Conservation (phyloP, 1,140 invertebrate genomes). For the Batillaria attramentaria region DNA sequence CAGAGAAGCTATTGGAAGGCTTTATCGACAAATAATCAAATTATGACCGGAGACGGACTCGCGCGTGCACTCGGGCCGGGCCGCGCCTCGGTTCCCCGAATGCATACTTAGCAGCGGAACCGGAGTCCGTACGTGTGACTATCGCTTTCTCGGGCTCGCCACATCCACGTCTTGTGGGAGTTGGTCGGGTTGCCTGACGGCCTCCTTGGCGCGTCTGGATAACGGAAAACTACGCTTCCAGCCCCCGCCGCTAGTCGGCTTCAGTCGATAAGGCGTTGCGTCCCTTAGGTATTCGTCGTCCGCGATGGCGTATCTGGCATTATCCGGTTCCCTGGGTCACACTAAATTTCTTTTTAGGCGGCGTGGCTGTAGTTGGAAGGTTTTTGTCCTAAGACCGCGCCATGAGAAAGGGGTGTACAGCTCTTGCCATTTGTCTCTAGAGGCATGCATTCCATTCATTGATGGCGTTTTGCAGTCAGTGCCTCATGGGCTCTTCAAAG, state of each 20-base stretch:
- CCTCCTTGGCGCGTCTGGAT: slow-evolving; percentile 29
- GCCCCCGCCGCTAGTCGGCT: slow-evolving; percentile 12
- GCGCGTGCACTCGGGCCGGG: background rate
- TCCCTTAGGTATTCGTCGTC: slow-evolving; percentile 29
- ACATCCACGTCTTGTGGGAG: slow-evolving; percentile 27
- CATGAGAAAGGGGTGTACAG: too few relatives aligned
- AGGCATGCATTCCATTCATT: too few relatives aligned
- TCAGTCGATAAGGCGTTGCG: slow-evolving; percentile 32
- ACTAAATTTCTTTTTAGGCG: too few relatives aligned
- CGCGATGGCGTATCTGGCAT: slow-evolving; percentile 32
- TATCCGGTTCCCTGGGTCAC: too few relatives aligned
- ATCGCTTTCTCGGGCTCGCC: slow-evolving; percentile 30
- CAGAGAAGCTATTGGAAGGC: slow-evolving; percentile 30
- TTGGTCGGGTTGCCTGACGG: slow-evolving; percentile 4
- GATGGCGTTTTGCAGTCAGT: too few relatives aligned
- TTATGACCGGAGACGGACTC: slow-evolving; percentile 28
- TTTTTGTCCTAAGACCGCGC: too few relatives aligned
- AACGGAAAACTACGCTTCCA: slow-evolving; percentile 25
- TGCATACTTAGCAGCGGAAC: slow-evolving; percentile 28
- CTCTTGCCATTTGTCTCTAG: too few relatives aligned
- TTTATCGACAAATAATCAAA: slow-evolving; percentile 38
- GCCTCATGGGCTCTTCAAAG: too few relatives aligned
- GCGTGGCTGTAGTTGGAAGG: too few relatives aligned
- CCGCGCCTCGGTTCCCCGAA: background rate
- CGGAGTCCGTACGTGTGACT: slow-evolving; percentile 18